These are phyloP conservation scores for Himalopsyche japonica DNA, from an alignment of 2,888 invertebrate genomes.

Conservation along the genomic window DNA sequence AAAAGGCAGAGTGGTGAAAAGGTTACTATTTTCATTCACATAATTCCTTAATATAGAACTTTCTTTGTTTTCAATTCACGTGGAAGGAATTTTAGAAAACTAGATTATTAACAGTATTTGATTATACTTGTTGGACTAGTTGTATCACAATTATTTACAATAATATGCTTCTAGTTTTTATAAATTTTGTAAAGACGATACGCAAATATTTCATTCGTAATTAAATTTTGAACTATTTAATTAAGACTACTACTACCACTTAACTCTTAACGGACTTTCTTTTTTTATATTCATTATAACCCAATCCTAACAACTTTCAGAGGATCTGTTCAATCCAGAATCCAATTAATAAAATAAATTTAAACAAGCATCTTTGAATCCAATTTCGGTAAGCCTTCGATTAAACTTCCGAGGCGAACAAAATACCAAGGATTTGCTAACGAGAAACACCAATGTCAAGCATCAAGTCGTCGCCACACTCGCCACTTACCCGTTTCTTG, in stretches of 20 bases:
- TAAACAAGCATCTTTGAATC: not conserved
- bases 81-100: too few relatives aligned
- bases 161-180: too few relatives aligned
- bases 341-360: not conserved
- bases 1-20: too few relatives aligned
- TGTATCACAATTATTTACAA: too few relatives aligned
- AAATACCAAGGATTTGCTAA: not conserved
- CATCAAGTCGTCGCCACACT: not conserved
- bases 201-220: too few relatives aligned
- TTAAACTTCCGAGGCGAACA: not conserved
- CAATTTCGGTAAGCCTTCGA: not conserved
- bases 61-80: too few relatives aligned
- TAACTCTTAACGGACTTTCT: not conserved
- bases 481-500: not conserved
- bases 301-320: not conserved
- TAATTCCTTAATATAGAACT: too few relatives aligned
- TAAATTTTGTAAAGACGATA: too few relatives aligned
- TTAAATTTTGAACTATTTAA: too few relatives aligned
- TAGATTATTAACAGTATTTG: too few relatives aligned
- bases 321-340: not conserved
- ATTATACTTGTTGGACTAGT: too few relatives aligned
- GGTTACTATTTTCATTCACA: too few relatives aligned
- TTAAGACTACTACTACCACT: not conserved
- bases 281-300: not conserved
- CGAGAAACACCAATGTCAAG: not conserved